phyloP scores from a whole-genome alignment of 2,113 vertebrate species.

The Dipodomys ordii region DNA sequence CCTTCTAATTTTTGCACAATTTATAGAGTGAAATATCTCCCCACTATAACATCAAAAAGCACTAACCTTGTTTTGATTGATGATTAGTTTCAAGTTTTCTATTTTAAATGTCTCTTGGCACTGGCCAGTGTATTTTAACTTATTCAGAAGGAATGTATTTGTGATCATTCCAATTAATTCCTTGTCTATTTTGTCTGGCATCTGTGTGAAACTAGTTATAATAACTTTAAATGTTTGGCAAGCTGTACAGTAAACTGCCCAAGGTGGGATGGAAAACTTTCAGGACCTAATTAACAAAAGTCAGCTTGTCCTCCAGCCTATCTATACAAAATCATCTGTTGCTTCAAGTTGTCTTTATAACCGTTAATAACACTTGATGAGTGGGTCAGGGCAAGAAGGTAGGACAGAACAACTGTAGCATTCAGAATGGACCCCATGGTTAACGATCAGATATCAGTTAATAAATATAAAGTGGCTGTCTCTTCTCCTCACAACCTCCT shows the following conservation, averaged over 20 bases:
- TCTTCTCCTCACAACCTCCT: too few relatives aligned
- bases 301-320: constrained; percentile 70
- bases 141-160: constrained; percentile 81
- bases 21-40: constrained; percentile 81
- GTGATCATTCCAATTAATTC: constrained; percentile 84
- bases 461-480: not conserved
- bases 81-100: constrained; percentile 82
- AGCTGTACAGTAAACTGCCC: constrained; percentile 77
- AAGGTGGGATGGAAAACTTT: constrained; percentile 82
- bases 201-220: constrained; percentile 80
- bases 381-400: constrained; percentile 66
- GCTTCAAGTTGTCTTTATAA: constrained; percentile 70
- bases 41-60: constrained; percentile 77
- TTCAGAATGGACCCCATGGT: constrained; percentile 50
- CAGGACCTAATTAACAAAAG: constrained; percentile 79
- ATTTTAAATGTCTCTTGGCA: constrained; percentile 82
- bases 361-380: constrained; percentile 67
- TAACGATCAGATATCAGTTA: not conserved
- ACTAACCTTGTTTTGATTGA: constrained; percentile 82
- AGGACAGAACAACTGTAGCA: constrained; percentile 58
- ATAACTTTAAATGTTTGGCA: constrained; percentile 82
- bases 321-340: constrained; percentile 74
- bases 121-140: constrained; percentile 63
- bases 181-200: constrained; percentile 85
- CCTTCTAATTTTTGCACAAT: constrained; percentile 77